These are phyloP conservation scores for Ptychodera flava DNA, from an alignment of 35 echinoderm and acorn worm genomes.

Conservation along the genomic window DNA sequence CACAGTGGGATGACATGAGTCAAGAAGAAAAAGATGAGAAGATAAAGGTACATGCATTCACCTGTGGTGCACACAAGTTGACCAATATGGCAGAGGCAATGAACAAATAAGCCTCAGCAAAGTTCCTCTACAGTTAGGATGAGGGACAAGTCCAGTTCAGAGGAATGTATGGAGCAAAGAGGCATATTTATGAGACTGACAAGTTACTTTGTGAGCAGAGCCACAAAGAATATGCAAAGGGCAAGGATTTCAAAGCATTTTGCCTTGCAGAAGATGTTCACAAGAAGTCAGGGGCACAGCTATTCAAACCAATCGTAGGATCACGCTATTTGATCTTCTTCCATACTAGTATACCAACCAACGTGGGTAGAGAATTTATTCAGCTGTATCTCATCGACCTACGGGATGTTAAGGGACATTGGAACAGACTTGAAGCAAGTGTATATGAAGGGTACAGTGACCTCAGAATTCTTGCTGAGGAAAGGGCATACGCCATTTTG, in stretches of 20 bases:
- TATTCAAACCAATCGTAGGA: neutral
- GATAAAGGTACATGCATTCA: neutral
- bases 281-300: neutral
- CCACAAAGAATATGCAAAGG: neutral
- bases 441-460: neutral
- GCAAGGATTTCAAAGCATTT: neutral
- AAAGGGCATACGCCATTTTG: neutral
- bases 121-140: neutral
- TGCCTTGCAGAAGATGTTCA: neutral
- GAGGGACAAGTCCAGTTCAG: neutral
- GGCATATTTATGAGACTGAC: neutral
- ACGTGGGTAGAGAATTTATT: neutral
- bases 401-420: neutral
- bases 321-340: neutral
- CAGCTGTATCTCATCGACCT: neutral
- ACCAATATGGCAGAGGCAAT: neutral
- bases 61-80: neutral
- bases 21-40: neutral
- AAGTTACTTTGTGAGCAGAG: neutral
- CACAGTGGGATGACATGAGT: neutral
- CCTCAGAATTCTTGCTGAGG: neutral
- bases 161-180: neutral
- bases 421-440: neutral
- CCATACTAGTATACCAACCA: neutral
- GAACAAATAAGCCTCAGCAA: neutral